Conservation (phyloP, 2,888 invertebrate species). For the Macrophya alboannulata region DNA sequence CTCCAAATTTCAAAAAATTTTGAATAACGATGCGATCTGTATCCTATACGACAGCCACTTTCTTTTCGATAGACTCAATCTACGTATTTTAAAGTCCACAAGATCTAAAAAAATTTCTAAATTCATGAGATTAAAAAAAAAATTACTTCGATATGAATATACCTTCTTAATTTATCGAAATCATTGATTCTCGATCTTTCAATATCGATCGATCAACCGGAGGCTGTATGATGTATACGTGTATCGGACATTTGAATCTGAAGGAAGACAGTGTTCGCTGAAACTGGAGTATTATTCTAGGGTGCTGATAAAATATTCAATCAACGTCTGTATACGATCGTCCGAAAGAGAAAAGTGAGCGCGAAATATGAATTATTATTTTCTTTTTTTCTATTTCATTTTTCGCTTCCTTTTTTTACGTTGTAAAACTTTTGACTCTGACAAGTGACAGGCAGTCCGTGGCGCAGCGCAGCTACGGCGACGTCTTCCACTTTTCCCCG, state of each 20-base stretch:
- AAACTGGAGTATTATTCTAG: not conserved
- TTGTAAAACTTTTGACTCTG: slow-evolving; percentile 73
- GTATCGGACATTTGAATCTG: slow-evolving; percentile 20
- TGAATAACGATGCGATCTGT: no score
- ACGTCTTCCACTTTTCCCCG: slow-evolving; percentile 56
- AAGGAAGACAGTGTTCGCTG: slow-evolving; percentile 35
- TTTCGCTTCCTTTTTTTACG: slow-evolving; percentile 62
- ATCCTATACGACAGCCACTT: no score
- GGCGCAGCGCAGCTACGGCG: slow-evolving; percentile 58
- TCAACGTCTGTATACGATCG: slow-evolving; percentile 48
- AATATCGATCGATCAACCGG: slow-evolving; percentile 9
- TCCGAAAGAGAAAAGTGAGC: slow-evolving; percentile 21
- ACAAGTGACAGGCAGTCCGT: slow-evolving; percentile 76
- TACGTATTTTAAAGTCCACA: no score
- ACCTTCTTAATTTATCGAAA: not conserved
- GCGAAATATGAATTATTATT: slow-evolving; percentile 25
- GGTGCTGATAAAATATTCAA: slow-evolving; percentile 48
- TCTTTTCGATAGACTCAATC: no score
- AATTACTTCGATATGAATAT: no score
- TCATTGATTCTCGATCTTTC: not conserved
- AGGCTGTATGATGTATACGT: not conserved
- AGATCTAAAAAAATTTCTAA: not conserved
- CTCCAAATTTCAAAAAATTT: no score
- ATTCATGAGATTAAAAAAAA: no score
- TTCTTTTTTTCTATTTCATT: not conserved